Percentiles rank a stretch among this genome's conserved stretches.
Conservation (phyloP, 2,888 invertebrate species). For the Pyrocoelia pectoralis region DNA sequence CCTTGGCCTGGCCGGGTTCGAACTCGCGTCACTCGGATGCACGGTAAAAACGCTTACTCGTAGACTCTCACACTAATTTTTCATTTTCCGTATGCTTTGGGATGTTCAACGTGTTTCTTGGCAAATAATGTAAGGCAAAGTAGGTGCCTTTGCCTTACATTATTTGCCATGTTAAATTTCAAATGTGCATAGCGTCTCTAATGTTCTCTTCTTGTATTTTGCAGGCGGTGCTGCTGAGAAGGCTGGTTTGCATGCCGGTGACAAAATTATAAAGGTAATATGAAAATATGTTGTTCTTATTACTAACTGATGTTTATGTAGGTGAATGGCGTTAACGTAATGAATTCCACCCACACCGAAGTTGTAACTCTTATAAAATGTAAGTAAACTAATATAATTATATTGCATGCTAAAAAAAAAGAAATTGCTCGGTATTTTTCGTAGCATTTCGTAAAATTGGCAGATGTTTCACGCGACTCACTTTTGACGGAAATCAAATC, state of each 20-base stretch:
- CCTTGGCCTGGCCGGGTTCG: too few species aligned
- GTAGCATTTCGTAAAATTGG: constrained; percentile 3
- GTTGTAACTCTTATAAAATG: constrained; percentile 96
- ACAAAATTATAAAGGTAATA: constrained; percentile 88
- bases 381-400: constrained; percentile 61
- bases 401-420: too few species aligned
- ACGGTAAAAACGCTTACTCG: too few species aligned
- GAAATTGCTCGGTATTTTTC: neutral
- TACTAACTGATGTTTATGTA: constrained; percentile 53
- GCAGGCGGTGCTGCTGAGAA: constrained; percentile 91
- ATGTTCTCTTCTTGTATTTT: constrained; percentile 43
- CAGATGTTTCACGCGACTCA: constrained; percentile 9
- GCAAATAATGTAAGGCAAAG: too few species aligned
- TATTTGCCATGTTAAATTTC: too few species aligned
- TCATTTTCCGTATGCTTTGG: too few species aligned
- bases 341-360: constrained; percentile 90
- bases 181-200: neutral
- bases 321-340: constrained; percentile 93
- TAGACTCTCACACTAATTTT: too few species aligned
- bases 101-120: too few species aligned
- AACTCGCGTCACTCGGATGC: too few species aligned
- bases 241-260: constrained; percentile 91
- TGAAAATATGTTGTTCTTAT: neutral
- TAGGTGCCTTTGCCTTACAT: too few species aligned
- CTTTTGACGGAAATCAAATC: constrained; percentile 7